Conservation (phyloP, 2,113 vertebrate genomes). For the Ursus arctos region DNA sequence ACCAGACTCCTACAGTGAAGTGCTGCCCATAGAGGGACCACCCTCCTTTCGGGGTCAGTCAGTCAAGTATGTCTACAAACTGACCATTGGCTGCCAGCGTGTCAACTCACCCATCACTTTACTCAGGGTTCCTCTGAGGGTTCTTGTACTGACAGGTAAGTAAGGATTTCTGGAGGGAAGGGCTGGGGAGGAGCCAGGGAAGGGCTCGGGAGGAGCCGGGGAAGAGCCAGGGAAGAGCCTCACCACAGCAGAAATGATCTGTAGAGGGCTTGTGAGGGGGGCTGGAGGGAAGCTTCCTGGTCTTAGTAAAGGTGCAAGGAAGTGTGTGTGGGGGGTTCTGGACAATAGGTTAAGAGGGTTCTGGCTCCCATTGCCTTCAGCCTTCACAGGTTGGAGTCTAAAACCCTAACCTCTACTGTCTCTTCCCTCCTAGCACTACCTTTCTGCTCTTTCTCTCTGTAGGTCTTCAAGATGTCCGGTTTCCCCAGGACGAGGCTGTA, state of each 20-base stretch:
- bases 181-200: background rate
- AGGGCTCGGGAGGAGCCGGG: background rate
- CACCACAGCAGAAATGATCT: background rate
- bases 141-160: conserved; percentile 96
- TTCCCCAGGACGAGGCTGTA: conserved; percentile 95
- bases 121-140: conserved; percentile 96
- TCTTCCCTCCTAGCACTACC: background rate
- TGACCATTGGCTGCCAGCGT: conserved; percentile 98
- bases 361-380: background rate
- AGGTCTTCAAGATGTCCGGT: conserved; percentile 96
- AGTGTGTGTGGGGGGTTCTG: background rate
- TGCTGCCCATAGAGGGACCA: conserved; percentile 94
- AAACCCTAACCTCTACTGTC: background rate
- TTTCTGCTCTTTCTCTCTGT: background rate
- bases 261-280: background rate
- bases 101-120: conserved; percentile 99
- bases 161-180: background rate
- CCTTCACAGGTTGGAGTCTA: background rate
- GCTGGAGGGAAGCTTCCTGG: background rate
- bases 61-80: conserved; percentile 98
- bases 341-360: background rate
- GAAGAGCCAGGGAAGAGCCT: background rate
- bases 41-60: conserved; percentile 98
- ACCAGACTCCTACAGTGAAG: conserved; percentile 96
- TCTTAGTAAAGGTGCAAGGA: background rate